Evolutionary conservation across 2,888 invertebrate species (phyloP), one percentile per base, ranked within the genome.

Genomic region (Anorthoa munda): DNA sequence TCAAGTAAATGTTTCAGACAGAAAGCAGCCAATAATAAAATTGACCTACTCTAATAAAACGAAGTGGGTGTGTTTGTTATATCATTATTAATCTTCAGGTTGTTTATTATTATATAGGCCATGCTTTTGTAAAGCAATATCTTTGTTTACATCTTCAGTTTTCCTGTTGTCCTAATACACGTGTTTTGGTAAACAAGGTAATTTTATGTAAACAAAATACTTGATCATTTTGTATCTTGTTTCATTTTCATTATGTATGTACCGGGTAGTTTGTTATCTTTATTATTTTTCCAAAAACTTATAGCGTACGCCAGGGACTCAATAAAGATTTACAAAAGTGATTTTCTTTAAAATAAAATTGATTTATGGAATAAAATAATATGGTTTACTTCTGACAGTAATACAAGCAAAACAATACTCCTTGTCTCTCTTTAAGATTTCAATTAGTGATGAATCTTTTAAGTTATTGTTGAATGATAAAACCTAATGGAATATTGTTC

Each of bases 91-190:
- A 31, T 53, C 39, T 39, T 1, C 7, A 17, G 46, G 17, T 48
- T 39, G 61, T 64, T 63, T 56, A 61, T 72, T 55, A 64, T 67
- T 51, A 67, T 9, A 15, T 61, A 21, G 5, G 23, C 17, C 5
- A 13, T 26, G 39, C 3, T 31, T 26, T 23, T 46, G 50, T 23
- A 50, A 50, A 55, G 13, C 46, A 39, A 59, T 66, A 66, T 51
- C 23, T 60, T 26, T 81, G 69, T 81, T 76, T 76, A 53, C 55
- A 45, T 45, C 66, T 63, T 48, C 31, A 15, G 45, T 63, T 46
- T 60, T 51, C 60, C 39, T 51, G 46, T 63, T 23, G n/a, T 18
- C 9, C 12, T 23, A 23, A 51, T 46, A n/a, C 51, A 51, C 13
- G 13, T 17, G 13, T 26, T 71, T 69, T 31, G 48, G 18, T 48